These are phyloP conservation scores for Brachystomella parvula DNA, from an alignment of 1,140 invertebrate genomes.

Conservation along the genomic window DNA sequence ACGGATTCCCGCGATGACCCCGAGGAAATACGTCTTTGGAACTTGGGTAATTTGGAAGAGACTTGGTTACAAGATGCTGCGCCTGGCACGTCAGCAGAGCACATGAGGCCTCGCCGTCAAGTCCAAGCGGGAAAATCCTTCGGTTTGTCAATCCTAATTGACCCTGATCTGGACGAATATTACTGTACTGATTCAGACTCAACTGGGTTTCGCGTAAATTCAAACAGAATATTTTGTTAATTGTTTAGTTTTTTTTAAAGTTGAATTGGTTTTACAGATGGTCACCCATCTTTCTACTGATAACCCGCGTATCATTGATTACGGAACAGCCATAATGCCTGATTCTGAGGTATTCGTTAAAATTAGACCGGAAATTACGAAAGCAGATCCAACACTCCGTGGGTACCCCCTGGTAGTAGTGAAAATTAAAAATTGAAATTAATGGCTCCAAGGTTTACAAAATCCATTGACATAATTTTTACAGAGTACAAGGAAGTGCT, in stretches of 20 bases:
- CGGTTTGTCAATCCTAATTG: slow-evolving; percentile 28
- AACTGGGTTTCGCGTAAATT: slow-evolving; percentile 31
- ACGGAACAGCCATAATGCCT: slow-evolving; percentile 29
- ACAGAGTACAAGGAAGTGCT: slow-evolving; percentile 32
- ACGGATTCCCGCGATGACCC: slow-evolving; percentile 24
- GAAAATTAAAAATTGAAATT: not conserved
- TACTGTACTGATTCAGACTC: slow-evolving; percentile 36
- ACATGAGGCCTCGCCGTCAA: slow-evolving; percentile 10
- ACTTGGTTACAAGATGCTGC: not conserved
- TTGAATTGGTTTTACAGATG: slow-evolving; percentile 14
- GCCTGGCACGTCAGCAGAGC: slow-evolving; percentile 4
- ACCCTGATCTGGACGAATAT: slow-evolving; percentile 34
- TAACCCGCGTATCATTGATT: slow-evolving; percentile 31
- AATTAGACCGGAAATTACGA: slow-evolving; percentile 30
- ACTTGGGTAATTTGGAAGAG: slow-evolving; percentile 16
- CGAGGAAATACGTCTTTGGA: slow-evolving; percentile 22
- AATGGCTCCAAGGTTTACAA: too few species aligned
- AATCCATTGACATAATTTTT: slow-evolving; percentile 1
- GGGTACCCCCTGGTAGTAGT: slow-evolving; percentile 26
- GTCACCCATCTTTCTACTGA: slow-evolving; percentile 29
- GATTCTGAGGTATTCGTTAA: slow-evolving; percentile 30
- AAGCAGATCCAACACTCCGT: slow-evolving; percentile 25
- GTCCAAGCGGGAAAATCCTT: slow-evolving; percentile 26
- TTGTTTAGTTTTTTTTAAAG: not conserved
- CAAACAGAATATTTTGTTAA: not conserved